Conservation (phyloP, 2,888 invertebrate species). For the Hyposoter didymator region DNA sequence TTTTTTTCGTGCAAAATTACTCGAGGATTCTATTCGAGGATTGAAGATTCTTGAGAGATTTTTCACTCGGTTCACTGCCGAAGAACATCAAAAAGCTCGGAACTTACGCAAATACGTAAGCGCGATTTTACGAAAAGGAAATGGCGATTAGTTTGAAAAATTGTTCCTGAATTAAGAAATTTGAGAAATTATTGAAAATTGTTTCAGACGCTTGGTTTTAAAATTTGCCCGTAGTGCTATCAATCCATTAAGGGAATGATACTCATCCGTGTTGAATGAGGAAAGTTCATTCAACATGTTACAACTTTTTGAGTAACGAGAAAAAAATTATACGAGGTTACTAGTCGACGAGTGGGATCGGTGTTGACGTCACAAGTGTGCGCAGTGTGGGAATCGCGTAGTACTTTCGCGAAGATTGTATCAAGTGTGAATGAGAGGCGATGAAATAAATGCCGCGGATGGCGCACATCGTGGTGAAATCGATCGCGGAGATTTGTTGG, state of each 20-base stretch:
- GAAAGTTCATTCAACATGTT: neutral
- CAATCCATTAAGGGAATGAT: no score
- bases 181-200: neutral
- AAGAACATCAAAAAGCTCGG: neutral
- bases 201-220: neutral
- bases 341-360: neutral
- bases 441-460: conserved; percentile 4
- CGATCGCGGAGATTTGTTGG: conserved; percentile 31
- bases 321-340: neutral
- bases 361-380: neutral
- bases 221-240: no score
- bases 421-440: neutral
- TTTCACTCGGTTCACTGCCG: neutral
- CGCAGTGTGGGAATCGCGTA: neutral
- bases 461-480: neutral
- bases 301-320: neutral
- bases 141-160: neutral
- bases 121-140: neutral
- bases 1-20: neutral
- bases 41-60: neutral
- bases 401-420: neutral
- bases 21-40: neutral
- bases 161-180: neutral
- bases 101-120: neutral
- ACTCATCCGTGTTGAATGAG: no score